Evolutionary conservation across 2,797 vertebrate species (phyloP).

Genomic region (Scarus forsteni): DNA sequence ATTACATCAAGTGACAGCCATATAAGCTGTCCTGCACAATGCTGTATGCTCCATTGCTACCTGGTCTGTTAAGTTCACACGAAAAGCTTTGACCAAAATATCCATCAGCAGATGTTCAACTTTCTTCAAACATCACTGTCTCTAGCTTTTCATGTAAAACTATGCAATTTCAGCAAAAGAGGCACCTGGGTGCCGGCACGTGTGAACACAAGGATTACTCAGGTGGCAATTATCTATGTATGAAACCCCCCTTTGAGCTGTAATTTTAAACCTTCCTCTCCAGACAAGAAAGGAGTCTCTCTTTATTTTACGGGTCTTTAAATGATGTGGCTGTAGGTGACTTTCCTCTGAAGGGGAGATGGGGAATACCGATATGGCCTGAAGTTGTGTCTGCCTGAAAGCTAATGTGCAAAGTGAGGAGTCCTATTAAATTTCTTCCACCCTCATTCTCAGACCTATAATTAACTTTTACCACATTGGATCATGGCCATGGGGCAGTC

Average conservation of each 20-base stretch:
- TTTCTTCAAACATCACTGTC: background rate
- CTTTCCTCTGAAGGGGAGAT: constrained; percentile 51
- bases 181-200: constrained; percentile 16
- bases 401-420: constrained; percentile 55
- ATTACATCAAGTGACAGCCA: too few relatives aligned
- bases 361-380: constrained; percentile 62
- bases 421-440: constrained; percentile 47
- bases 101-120: background rate
- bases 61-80: constrained; percentile 14
- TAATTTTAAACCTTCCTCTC: constrained; percentile 76
- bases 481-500: constrained; percentile 28
- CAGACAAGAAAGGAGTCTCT: constrained; percentile 67
- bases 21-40: too few relatives aligned
- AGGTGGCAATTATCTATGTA: constrained; percentile 77
- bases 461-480: constrained; percentile 60
- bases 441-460: constrained; percentile 31
- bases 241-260: constrained; percentile 63
- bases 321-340: constrained; percentile 60
- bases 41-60: too few relatives aligned
- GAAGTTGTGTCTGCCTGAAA: constrained; percentile 46
- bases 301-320: constrained; percentile 66
- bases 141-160: constrained; percentile 10
- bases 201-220: constrained; percentile 56
- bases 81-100: background rate
- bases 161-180: constrained; percentile 15